Conservation (phyloP, 2,888 invertebrate species). For the Sphaerophoria rueppellii region DNA sequence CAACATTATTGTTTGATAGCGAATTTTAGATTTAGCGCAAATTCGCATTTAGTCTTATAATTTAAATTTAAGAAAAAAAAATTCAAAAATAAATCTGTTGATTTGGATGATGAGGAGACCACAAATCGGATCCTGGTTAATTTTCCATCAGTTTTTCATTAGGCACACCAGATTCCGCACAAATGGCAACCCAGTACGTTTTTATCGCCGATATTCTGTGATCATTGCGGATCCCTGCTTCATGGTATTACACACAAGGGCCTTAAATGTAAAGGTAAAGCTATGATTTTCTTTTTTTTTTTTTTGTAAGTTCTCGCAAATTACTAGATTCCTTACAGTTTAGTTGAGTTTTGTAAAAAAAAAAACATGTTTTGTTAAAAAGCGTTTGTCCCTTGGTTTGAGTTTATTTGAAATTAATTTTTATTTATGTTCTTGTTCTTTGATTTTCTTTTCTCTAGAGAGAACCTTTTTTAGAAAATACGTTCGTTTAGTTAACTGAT, state of each 20-base stretch:
- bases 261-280: conserved; percentile 92
- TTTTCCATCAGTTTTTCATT: conserved; percentile 83
- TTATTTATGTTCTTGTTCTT: too few relatives aligned
- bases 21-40: neutral
- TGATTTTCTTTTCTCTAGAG: too few relatives aligned
- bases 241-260: conserved; percentile 97
- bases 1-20: neutral
- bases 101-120: conserved; percentile 32
- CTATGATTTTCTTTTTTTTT: neutral
- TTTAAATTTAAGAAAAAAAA: conserved; percentile 6
- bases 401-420: too few relatives aligned
- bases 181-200: conserved; percentile 95
- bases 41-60: conserved; percentile 27
- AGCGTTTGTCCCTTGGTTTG: too few relatives aligned
- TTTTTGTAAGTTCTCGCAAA: neutral
- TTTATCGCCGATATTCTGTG: conserved; percentile 97
- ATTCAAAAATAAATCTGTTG: conserved; percentile 26
- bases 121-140: conserved; percentile 76
- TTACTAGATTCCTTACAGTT: conserved; percentile 12
- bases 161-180: conserved; percentile 92
- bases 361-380: neutral
- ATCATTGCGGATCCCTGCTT: conserved; percentile 98
- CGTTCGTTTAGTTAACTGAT: too few relatives aligned
- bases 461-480: too few relatives aligned
- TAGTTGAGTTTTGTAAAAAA: conserved; percentile 8